Evolutionary conservation across 2,888 invertebrate species (phyloP), one percentile per base, ranked within the genome.

Genomic region (Plebejus argus): DNA sequence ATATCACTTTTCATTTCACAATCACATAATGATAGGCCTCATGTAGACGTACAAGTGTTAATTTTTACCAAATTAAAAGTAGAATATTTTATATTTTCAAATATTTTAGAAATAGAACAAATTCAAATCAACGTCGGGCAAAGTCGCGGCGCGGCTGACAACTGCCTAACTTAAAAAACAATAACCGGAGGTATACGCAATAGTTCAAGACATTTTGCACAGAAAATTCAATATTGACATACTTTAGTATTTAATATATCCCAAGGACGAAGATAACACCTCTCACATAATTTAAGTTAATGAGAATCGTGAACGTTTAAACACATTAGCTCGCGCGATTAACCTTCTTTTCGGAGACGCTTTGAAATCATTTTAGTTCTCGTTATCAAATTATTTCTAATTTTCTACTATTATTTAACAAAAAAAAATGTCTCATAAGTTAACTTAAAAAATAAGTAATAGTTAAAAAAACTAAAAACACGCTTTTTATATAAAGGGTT

Each of bases 181-280:
- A 74, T 74, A 74, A 49, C 74, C 74, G 74, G 74, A 74, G 49
- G 74, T 18, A 28, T 53, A 74, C 74, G 23, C 74, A 74, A 74
- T 20, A 72, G 49, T 72, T 20, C 20, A 20, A 72, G 74, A 49
- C 49, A 49, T 74, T 72, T 45, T 49, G 15, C 28, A 72, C 66
- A 28, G 28, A 66, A 66, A 72, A 72, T 53, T 45, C 28, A 53
- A 28, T 74, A 74, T 74, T 74, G 74, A 53, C 74, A 74, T 28
- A 74, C 28, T 74, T 49, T 20, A 72, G 23, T 39, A 39, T 20
- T 39, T 66, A 45, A 39, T 20, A 23, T 71, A 45, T 39, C 5
- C 45, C 45, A 39, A 72, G 39, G 39, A 53, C 20, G n/a, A 10
- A 71, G 39, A 53, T 28, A 53, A 71, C 39, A 45, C 23, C 70